A percentile compares a stretch with the other conserved stretches of the same genome.
Conservation (phyloP, 2,888 invertebrate genomes). For the Lymantria monacha region DNA sequence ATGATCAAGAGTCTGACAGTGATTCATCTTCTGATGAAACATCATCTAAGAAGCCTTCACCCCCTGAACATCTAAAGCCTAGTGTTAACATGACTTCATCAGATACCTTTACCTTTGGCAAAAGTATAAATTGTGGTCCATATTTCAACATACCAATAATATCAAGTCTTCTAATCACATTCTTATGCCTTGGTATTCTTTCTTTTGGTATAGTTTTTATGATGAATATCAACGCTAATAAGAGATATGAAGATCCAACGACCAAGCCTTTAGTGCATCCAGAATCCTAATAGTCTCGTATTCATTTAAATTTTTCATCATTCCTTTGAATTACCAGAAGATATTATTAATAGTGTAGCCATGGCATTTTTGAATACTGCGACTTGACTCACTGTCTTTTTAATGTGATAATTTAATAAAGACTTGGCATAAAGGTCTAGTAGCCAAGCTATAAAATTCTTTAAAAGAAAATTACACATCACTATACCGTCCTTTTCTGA, state of each 20-base stretch:
- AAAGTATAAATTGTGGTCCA: slow-evolving; percentile 47
- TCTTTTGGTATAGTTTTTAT: slow-evolving; percentile 38
- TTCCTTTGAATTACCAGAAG: no score
- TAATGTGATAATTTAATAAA: no score
- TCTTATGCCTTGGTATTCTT: slow-evolving; percentile 34
- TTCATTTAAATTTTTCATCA: no score
- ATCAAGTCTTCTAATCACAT: slow-evolving; percentile 35
- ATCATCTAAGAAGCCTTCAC: background rate
- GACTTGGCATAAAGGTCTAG: no score
- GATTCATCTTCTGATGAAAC: background rate
- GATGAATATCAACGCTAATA: slow-evolving; percentile 35
- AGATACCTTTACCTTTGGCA: slow-evolving; percentile 28
- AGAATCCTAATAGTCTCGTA: background rate
- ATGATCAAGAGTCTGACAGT: background rate
- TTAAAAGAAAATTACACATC: no score
- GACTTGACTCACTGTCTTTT: no score
- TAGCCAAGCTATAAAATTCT: no score
- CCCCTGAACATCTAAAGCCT: background rate
- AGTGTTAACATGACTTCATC: background rate
- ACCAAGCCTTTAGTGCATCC: slow-evolving; percentile 25
- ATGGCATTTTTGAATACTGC: no score
- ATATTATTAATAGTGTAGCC: no score
- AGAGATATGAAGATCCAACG: slow-evolving; percentile 52
- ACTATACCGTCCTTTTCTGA: no score
- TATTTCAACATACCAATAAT: slow-evolving; percentile 48